These are phyloP conservation scores for Hemaris fuciformis DNA, from an alignment of 2,888 invertebrate species.

Conservation along the genomic window DNA sequence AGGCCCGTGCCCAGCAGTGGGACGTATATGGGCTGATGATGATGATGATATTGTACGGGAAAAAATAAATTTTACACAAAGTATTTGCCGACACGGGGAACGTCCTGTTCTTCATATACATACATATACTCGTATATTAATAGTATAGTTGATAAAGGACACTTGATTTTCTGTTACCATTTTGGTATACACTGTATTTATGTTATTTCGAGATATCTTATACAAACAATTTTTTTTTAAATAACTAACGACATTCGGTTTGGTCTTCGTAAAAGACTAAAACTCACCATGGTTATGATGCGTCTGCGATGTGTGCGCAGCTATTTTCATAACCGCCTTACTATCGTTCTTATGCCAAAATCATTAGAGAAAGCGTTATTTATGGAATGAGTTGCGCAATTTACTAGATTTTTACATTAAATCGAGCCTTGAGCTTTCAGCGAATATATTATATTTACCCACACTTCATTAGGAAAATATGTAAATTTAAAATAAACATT, in stretches of 20 bases:
- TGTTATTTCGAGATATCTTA: not conserved
- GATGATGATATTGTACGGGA: too few relatives aligned
- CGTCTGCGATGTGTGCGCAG: not conserved
- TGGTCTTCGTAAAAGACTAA: not conserved
- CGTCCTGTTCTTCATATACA: too few relatives aligned
- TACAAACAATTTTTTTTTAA: too few relatives aligned
- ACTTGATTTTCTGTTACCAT: too few relatives aligned
- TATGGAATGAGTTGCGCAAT: not conserved
- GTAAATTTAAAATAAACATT: not conserved
- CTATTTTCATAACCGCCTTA: not conserved
- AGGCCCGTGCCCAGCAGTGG: too few relatives aligned
- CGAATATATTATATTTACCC: not conserved
- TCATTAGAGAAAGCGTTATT: slow-evolving; percentile 12
- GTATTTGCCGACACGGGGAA: too few relatives aligned
- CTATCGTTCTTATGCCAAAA: slow-evolving; percentile 10
- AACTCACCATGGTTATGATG: not conserved
- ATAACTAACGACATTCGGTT: not conserved
- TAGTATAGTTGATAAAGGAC: too few relatives aligned
- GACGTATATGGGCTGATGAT: too few relatives aligned
- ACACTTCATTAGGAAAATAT: not conserved
- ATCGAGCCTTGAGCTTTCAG: slow-evolving; percentile 10
- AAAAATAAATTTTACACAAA: too few relatives aligned
- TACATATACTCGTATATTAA: too few relatives aligned
- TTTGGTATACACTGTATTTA: too few relatives aligned
- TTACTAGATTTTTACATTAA: slow-evolving; percentile 1